Percentiles rank a stretch among this genome's conserved stretches.
Conservation (phyloP, 2,797 vertebrate genomes). For the Coreius guichenoti region DNA sequence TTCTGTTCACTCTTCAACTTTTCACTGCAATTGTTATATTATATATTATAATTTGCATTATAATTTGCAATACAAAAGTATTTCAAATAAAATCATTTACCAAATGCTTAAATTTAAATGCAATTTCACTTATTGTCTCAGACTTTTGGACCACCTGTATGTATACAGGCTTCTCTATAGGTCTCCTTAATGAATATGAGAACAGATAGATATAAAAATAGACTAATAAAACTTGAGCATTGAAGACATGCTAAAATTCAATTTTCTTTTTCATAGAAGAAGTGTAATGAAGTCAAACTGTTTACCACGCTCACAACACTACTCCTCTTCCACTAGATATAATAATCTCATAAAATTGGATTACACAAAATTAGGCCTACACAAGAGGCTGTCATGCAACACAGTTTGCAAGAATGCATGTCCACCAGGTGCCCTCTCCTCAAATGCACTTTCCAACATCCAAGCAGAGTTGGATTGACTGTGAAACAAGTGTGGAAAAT, state of each 20-base stretch:
- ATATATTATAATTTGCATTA: not conserved
- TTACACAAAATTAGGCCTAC: slow-evolving; percentile 39
- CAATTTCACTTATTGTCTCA: not conserved
- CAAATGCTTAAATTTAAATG: not conserved
- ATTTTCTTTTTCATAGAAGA: slow-evolving; percentile 16
- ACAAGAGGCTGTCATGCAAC: slow-evolving; percentile 28
- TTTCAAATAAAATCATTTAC: not conserved
- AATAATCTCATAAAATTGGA: slow-evolving; percentile 46
- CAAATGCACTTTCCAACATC: slow-evolving; percentile 23
- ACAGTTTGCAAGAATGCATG: slow-evolving; percentile 29
- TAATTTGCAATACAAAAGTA: not conserved
- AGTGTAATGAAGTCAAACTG: slow-evolving; percentile 44
- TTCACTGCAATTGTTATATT: not conserved
- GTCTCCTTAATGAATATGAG: not conserved
- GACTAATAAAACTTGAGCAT: not conserved
- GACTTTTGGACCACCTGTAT: not conserved
- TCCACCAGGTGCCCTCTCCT: slow-evolving; percentile 26
- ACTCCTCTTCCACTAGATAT: slow-evolving; percentile 31
- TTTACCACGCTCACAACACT: slow-evolving; percentile 50
- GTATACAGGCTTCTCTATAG: not conserved
- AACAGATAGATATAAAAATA: not conserved
- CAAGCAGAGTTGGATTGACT: slow-evolving; percentile 24
- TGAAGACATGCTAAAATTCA: slow-evolving; percentile 17
- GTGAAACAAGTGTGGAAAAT: slow-evolving; percentile 52
- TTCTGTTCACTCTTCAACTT: not conserved